Conservation (phyloP, 2,888 invertebrate species). For the Drosophila nigricruria region DNA sequence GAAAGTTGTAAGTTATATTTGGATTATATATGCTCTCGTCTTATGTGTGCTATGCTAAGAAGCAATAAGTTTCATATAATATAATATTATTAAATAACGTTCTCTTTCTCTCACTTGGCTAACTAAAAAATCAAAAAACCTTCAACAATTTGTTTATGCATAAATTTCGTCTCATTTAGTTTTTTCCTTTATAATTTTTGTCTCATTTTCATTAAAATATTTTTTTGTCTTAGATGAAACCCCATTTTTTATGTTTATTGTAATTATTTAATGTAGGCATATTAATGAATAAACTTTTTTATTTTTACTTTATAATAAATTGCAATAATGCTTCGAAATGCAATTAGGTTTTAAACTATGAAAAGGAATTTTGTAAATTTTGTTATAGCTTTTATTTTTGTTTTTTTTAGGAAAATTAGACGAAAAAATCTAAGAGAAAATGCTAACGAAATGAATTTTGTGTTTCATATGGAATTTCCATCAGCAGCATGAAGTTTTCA, state of each 20-base stretch:
- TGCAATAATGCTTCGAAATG: slow-evolving; percentile 63
- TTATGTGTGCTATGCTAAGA: slow-evolving; percentile 60
- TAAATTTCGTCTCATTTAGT: slow-evolving; percentile 29
- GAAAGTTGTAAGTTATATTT: background rate
- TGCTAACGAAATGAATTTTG: slow-evolving; percentile 63
- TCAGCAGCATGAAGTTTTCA: slow-evolving; percentile 63
- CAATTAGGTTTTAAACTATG: slow-evolving; percentile 71
- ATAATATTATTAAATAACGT: slow-evolving; percentile 55
- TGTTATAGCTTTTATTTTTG: slow-evolving; percentile 29
- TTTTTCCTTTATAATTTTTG: slow-evolving; percentile 22
- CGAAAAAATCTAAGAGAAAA: slow-evolving; percentile 57
- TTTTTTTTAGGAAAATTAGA: slow-evolving; percentile 17
- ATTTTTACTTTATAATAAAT: slow-evolving; percentile 39
- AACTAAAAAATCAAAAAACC: slow-evolving; percentile 68
- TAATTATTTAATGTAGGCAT: slow-evolving; percentile 72
- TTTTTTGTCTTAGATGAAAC: slow-evolving; percentile 69
- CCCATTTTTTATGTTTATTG: slow-evolving; percentile 73
- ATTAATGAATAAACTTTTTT: slow-evolving; percentile 64
- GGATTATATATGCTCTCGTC: background rate
- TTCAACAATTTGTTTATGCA: slow-evolving; percentile 49
- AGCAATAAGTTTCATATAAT: slow-evolving; percentile 69
- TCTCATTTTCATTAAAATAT: slow-evolving; percentile 27
- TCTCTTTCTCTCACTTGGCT: slow-evolving; percentile 51
- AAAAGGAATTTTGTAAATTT: slow-evolving; percentile 44
- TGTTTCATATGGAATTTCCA: slow-evolving; percentile 34